A percentile compares a stretch with the other conserved stretches of the same genome.
Conservation (phyloP, 2,888 invertebrate genomes). For the Drosophila testacea region DNA sequence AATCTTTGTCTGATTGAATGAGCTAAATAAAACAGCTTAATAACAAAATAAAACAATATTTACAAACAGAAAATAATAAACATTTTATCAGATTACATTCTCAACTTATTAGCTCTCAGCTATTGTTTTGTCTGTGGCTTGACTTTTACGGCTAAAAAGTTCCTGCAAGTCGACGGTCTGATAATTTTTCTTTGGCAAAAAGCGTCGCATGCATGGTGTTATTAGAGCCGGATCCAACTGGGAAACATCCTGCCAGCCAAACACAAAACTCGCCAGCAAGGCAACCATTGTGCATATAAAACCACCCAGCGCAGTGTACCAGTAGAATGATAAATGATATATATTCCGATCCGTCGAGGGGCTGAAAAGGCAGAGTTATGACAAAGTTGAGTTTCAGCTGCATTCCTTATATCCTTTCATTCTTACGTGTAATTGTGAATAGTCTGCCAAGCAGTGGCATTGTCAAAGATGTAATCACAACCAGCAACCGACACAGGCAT, state of each 20-base stretch:
- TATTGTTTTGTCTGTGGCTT: neutral
- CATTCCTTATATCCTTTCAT: neutral
- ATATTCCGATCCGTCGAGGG: conserved; percentile 76
- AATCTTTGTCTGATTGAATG: too few relatives aligned
- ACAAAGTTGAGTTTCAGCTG: neutral
- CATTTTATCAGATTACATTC: conserved; percentile 15
- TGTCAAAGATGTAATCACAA: conserved; percentile 83
- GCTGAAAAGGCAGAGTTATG: conserved; percentile 36
- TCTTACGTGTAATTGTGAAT: conserved; percentile 74
- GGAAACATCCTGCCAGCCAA: conserved; percentile 86
- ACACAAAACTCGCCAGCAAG: conserved; percentile 87
- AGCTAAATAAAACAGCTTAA: neutral
- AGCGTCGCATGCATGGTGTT: conserved; percentile 89
- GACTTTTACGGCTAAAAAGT: conserved; percentile 50
- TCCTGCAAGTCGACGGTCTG: conserved; percentile 60
- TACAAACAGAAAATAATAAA: neutral
- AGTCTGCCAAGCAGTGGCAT: conserved; percentile 68
- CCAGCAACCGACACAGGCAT: conserved; percentile 86
- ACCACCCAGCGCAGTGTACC: conserved; percentile 89
- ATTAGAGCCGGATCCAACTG: conserved; percentile 88
- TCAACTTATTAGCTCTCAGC: neutral
- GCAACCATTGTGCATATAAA: conserved; percentile 87
- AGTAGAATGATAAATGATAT: conserved; percentile 90
- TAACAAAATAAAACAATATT: conserved; percentile 25
- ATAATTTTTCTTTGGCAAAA: conserved; percentile 71